Evolutionary conservation across 2,888 invertebrate species (phyloP).

Genomic region (Drosophila histrio): DNA sequence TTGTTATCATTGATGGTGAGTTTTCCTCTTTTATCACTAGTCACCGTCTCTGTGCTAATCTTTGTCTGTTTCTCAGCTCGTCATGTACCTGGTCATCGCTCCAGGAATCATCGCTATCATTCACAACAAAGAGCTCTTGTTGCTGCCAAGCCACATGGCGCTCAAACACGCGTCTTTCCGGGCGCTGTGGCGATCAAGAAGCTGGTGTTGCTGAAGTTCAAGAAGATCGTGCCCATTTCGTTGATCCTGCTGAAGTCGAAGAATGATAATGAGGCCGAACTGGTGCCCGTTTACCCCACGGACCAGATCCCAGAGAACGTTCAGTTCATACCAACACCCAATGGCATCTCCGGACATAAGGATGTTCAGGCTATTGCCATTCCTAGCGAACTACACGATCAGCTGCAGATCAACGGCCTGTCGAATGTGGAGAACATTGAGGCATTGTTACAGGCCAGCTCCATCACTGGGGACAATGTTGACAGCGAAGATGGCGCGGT

Average conservation of each 20-base stretch:
- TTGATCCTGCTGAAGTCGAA: conserved; percentile 76
- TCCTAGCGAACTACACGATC: conserved; percentile 79
- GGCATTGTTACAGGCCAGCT: conserved; percentile 65
- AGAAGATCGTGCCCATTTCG: conserved; percentile 80
- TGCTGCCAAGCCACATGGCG: conserved; percentile 53
- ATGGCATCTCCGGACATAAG: conserved; percentile 79
- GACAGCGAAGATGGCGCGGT: conserved; percentile 31
- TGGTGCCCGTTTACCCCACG: conserved; percentile 82
- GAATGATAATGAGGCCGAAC: conserved; percentile 80
- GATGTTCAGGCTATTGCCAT: conserved; percentile 82
- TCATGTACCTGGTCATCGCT: conserved; percentile 51
- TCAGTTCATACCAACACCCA: conserved; percentile 80
- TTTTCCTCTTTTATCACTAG: background rate
- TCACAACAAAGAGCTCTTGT: conserved; percentile 54
- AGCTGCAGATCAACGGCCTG: conserved; percentile 74
- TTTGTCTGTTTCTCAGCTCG: conserved; percentile 43
- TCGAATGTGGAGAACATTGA: conserved; percentile 77
- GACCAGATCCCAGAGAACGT: conserved; percentile 78
- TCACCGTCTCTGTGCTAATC: background rate
- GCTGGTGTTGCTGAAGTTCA: conserved; percentile 81
- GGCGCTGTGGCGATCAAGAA: conserved; percentile 80
- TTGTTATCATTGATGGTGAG: conserved; percentile 65
- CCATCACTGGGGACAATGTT: conserved; percentile 45
- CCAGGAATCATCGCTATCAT: conserved; percentile 24
- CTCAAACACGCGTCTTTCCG: conserved; percentile 77